Percentiles rank a stretch among this genome's conserved stretches.
phyloP scores from a whole-genome alignment of 2,113 vertebrate genomes.

The Austrofundulus limnaeus region DNA sequence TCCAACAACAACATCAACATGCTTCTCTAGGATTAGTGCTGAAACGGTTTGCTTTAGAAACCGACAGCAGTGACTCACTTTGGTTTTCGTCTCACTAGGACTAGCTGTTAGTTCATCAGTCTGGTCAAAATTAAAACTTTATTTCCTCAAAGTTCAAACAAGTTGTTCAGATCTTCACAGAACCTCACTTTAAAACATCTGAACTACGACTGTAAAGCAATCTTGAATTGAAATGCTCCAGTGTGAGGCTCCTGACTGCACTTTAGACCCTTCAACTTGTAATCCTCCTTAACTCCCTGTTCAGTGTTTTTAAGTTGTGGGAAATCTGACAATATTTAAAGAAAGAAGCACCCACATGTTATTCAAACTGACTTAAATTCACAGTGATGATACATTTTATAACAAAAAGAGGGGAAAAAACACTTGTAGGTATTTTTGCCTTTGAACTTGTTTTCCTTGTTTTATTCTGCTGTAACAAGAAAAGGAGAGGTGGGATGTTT shows the following conservation, averaged over 20 bases:
- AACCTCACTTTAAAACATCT: not conserved
- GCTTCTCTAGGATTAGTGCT: too few species aligned
- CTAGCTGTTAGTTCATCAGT: too few species aligned
- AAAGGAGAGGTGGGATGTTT: slow-evolving; percentile 57
- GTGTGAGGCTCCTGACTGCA: slow-evolving; percentile 46
- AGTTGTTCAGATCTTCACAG: not conserved
- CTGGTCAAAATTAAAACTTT: too few species aligned
- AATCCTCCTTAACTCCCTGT: slow-evolving; percentile 21
- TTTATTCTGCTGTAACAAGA: slow-evolving; percentile 61
- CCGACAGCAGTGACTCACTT: too few species aligned
- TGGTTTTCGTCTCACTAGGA: too few species aligned
- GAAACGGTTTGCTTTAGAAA: too few species aligned
- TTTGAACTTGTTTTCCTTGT: slow-evolving; percentile 24
- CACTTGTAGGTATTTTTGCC: slow-evolving; percentile 39
- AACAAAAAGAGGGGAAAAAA: slow-evolving; percentile 16
- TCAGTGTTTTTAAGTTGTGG: not conserved
- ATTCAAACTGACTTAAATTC: slow-evolving; percentile 28
- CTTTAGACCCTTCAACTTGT: slow-evolving; percentile 23
- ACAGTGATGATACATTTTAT: slow-evolving; percentile 1
- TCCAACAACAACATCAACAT: too few species aligned
- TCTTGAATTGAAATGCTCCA: slow-evolving; percentile 25
- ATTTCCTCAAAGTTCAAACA: too few species aligned
- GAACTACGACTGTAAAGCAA: not conserved
- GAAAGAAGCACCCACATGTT: not conserved
- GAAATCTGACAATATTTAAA: not conserved